Evolutionary conservation across 1,140 invertebrate species (phyloP), one percentile per base, ranked within the genome.

Genomic region (Microplitis demolitor): DNA sequence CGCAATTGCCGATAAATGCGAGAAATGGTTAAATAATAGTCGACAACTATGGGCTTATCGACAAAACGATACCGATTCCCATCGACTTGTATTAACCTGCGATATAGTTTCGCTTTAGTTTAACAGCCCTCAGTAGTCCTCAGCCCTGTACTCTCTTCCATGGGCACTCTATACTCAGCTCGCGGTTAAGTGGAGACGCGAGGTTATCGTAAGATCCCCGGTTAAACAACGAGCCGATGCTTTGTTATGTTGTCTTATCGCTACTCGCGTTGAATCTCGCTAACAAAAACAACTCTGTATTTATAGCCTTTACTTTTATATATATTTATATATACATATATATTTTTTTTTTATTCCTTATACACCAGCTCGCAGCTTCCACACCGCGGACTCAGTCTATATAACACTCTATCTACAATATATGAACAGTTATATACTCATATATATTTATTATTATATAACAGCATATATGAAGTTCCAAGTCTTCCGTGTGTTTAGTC

Each of bases 211-310:
- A 69, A 54, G 53, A 68, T 61, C 60, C 66, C 62, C 50, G 64
- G 67, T 16, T 16, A 16, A 35, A 70, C 62, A 66, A 60, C 67
- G 68, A 69, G 62, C 64, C 45, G 58, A 66, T 72, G 70, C 67
- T 73, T 74, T 77, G 72, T 76, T 69, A 69, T 66, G 60, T 74
- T 76, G 69, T 72, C 71, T 69, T 51, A 51, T 71, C 51, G 45
- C 61, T 66, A 68, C 69, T 69, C 61, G 50, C 37, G 34, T 66
- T 62, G 35, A 53, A 39, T 62, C 14, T 62, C 62, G 8, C 35
- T 13, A 31, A 11, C 31, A 54, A 58, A 24, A 24, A 58, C 16
- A 58, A 24, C 60, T 24, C 13, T 14, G 33, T 13, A 61, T 24
- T 61, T 61, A 61, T 33, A 35, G 24, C n/a, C 9, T 13, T 33